Evolutionary conservation across 2,888 invertebrate species (phyloP).

Genomic region (Amblyteles armatorius): DNA sequence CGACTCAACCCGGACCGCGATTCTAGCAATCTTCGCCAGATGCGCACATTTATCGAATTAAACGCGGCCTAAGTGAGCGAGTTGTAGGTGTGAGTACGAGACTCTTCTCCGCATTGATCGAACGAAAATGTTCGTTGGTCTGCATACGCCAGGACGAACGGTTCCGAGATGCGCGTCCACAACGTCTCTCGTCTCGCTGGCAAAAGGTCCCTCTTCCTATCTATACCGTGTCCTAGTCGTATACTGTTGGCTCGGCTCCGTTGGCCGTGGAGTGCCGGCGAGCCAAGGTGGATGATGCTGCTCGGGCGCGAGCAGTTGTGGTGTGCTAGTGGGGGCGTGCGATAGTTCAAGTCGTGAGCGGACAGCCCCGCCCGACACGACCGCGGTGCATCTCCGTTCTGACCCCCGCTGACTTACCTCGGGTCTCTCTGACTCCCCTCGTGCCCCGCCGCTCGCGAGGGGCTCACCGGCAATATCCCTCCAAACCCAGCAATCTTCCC

Average conservation of each 20-base stretch:
- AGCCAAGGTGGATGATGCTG: slow-evolving; percentile 81
- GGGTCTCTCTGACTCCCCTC: slow-evolving; percentile 70
- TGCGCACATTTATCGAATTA: slow-evolving; percentile 76
- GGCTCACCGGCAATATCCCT: slow-evolving; percentile 65
- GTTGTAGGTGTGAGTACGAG: slow-evolving; percentile 54
- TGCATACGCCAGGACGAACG: slow-evolving; percentile 48
- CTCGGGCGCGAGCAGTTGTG: slow-evolving; percentile 73
- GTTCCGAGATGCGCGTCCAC: slow-evolving; percentile 68
- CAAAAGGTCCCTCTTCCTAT: slow-evolving; percentile 53
- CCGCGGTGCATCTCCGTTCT: slow-evolving; percentile 84
- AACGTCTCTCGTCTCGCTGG: slow-evolving; percentile 61
- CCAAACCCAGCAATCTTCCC: slow-evolving; percentile 71
- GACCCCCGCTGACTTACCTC: slow-evolving; percentile 84
- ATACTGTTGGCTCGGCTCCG: slow-evolving; percentile 40
- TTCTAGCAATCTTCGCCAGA: slow-evolving; percentile 71
- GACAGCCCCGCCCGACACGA: slow-evolving; percentile 85
- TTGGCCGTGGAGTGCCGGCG: slow-evolving; percentile 65
- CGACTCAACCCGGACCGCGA: slow-evolving; percentile 28
- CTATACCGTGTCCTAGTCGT: slow-evolving; percentile 57
- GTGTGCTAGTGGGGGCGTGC: slow-evolving; percentile 86
- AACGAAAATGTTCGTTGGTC: slow-evolving; percentile 44
- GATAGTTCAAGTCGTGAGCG: slow-evolving; percentile 88
- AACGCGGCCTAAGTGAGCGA: slow-evolving; percentile 72
- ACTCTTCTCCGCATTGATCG: slow-evolving; percentile 34
- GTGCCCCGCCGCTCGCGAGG: slow-evolving; percentile 60